Conservation (phyloP, 2,797 vertebrate species). For the Sphenodon punctatus region DNA sequence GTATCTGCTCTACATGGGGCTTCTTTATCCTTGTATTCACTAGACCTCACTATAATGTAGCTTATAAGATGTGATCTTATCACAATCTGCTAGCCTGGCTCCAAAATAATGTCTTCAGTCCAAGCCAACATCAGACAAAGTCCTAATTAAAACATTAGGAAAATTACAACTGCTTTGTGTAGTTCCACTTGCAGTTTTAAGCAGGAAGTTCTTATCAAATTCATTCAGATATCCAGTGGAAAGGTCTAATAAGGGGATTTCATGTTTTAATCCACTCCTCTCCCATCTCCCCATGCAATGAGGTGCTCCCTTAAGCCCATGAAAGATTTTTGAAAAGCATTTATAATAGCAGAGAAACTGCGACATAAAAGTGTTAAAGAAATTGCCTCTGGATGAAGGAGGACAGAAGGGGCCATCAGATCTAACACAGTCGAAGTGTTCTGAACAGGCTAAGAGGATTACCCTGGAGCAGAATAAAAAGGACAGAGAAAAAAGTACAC, state of each 20-base stretch:
- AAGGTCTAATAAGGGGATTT: slow-evolving; percentile 31
- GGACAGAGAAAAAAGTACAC: slow-evolving; percentile 17
- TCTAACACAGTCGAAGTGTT: slow-evolving; percentile 22
- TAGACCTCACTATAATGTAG: not conserved
- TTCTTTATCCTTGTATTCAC: not conserved
- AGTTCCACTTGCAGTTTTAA: not conserved
- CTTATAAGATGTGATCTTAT: not conserved
- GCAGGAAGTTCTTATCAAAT: not conserved
- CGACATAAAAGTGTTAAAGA: slow-evolving; percentile 47
- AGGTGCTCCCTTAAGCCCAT: slow-evolving; percentile 1
- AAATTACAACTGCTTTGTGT: not conserved
- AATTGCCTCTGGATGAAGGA: slow-evolving; percentile 14
- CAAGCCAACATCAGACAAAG: too few species aligned
- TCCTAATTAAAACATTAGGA: too few species aligned
- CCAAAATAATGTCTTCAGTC: not conserved
- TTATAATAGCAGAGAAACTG: slow-evolving; percentile 25
- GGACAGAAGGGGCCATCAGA: slow-evolving; percentile 40
- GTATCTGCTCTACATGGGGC: not conserved
- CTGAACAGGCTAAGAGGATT: slow-evolving; percentile 9
- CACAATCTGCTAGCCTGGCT: not conserved
- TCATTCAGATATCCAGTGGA: slow-evolving; percentile 10
- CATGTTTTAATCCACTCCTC: slow-evolving; percentile 40
- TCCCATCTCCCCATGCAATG: not conserved
- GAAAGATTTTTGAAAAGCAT: slow-evolving; percentile 31
- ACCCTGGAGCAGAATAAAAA: slow-evolving; percentile 41